These are phyloP conservation scores for Xanthia icteritia DNA, from an alignment of 2,888 invertebrate genomes.

Conservation along the genomic window DNA sequence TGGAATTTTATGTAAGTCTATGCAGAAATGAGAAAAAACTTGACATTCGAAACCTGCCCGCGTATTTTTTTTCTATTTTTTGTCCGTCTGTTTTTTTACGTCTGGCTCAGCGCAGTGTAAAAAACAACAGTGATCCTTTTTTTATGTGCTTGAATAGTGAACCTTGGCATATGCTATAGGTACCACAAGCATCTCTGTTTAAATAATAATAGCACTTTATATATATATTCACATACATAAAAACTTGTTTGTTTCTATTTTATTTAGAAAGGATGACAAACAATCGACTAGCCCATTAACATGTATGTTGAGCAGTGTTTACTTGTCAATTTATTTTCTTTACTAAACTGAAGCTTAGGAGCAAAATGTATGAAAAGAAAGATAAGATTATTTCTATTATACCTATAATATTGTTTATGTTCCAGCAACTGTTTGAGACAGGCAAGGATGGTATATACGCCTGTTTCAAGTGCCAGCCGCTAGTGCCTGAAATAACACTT, in stretches of 20 bases:
- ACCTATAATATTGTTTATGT: constrained; percentile 47
- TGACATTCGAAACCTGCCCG: constrained; percentile 88
- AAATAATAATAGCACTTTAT: constrained; percentile 57
- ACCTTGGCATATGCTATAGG: constrained; percentile 77
- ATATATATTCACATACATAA: constrained; percentile 30
- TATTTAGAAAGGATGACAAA: constrained; percentile 38
- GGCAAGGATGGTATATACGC: constrained; percentile 86
- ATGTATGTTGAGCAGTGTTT: constrained; percentile 14
- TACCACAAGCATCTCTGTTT: constrained; percentile 50
- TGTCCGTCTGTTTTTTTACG: constrained; percentile 86
- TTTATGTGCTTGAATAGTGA: constrained; percentile 77
- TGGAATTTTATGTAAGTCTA: constrained; percentile 58
- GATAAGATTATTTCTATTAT: constrained; percentile 4
- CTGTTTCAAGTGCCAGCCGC: constrained; percentile 88
- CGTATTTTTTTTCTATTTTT: constrained; percentile 86
- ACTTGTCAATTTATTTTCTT: neutral
- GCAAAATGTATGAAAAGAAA: constrained; percentile 15
- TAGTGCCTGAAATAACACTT: constrained; percentile 87
- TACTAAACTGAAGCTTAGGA: neutral
- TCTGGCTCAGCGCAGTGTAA: constrained; percentile 87
- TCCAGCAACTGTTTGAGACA: constrained; percentile 88
- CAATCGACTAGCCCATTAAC: constrained; percentile 5
- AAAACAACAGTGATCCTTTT: constrained; percentile 81
- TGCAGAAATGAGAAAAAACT: constrained; percentile 79
- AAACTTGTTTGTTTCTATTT: constrained; percentile 48